phyloP scores from a whole-genome alignment of 2,797 vertebrate species.

The Odontamblyopus lacepedii region DNA sequence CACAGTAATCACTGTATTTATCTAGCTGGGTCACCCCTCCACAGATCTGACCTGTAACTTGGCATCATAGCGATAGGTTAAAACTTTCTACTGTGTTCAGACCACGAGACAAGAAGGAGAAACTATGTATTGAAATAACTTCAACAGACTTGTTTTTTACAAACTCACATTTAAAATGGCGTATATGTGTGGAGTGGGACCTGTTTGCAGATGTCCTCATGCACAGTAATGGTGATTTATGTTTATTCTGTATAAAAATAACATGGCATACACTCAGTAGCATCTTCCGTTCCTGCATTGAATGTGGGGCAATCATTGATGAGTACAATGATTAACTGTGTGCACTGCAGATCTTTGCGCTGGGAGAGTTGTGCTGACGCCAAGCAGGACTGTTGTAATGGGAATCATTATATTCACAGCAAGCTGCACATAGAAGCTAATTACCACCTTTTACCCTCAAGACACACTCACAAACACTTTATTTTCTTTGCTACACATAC shows the following conservation, averaged over 20 bases:
- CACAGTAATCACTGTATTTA: background rate
- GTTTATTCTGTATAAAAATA: background rate
- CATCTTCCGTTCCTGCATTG: constrained; percentile 26
- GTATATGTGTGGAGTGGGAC: constrained; percentile 1
- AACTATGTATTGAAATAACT: too few relatives aligned
- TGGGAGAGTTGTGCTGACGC: constrained; percentile 32
- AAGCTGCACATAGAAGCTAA: constrained; percentile 49
- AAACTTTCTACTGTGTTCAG: too few relatives aligned
- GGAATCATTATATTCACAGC: constrained; percentile 55
- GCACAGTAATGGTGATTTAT: background rate
- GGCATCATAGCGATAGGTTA: too few relatives aligned
- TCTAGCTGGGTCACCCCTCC: too few relatives aligned
- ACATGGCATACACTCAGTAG: background rate
- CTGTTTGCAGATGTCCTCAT: constrained; percentile 21
- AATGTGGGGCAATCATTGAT: constrained; percentile 52
- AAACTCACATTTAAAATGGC: background rate
- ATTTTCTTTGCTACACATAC: constrained; percentile 16
- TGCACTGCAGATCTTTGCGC: constrained; percentile 9
- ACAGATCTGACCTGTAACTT: background rate
- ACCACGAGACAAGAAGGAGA: too few relatives aligned
- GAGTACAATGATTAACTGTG: constrained; percentile 22
- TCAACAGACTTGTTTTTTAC: background rate
- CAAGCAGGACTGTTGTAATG: constrained; percentile 38
- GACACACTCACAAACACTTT: constrained; percentile 38
- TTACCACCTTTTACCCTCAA: constrained; percentile 57